These are phyloP conservation scores for Axea sp. DNA, from an alignment of 2,888 invertebrate genomes.

Conservation along the genomic window DNA sequence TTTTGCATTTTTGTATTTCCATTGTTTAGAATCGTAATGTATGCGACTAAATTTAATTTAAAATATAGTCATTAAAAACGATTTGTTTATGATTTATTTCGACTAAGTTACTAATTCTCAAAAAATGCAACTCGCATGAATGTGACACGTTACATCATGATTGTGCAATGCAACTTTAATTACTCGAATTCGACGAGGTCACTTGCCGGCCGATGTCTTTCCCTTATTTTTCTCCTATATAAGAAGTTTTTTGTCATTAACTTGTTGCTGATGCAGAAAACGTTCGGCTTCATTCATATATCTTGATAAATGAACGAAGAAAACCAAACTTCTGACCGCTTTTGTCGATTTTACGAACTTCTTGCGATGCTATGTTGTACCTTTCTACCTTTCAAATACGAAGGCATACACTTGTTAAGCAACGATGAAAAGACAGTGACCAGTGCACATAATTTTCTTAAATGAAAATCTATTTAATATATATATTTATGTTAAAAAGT, in stretches of 20 bases:
- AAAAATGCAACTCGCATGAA: constrained; percentile 35
- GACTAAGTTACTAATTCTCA: constrained; percentile 8
- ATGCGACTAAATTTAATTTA: too few relatives aligned
- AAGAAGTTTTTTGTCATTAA: constrained; percentile 12
- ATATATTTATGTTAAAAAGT: too few relatives aligned
- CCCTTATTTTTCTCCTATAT: constrained; percentile 3
- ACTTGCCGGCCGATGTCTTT: constrained; percentile 22
- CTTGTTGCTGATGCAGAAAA: constrained; percentile 15
- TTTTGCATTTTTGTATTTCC: too few relatives aligned
- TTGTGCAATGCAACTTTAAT: constrained; percentile 49
- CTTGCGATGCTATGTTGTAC: constrained; percentile 26
- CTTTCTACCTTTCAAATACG: constrained; percentile 38
- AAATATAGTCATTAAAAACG: too few relatives aligned
- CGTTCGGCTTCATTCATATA: not conserved
- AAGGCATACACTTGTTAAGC: constrained; percentile 23
- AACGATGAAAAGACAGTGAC: constrained; percentile 18
- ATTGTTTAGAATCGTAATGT: too few relatives aligned
- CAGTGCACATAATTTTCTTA: too few relatives aligned
- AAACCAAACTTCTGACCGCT: constrained; percentile 17
- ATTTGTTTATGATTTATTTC: constrained; percentile 17
- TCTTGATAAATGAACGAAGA: constrained; percentile 7
- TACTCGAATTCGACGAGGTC: constrained; percentile 50
- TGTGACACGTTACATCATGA: constrained; percentile 40
- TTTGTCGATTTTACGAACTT: constrained; percentile 19
- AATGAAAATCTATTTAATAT: too few relatives aligned